Evolutionary conservation across 2,797 vertebrate genomes (phyloP), one percentile per base, ranked within the genome.

Genomic region (Sebastes alutus): DNA sequence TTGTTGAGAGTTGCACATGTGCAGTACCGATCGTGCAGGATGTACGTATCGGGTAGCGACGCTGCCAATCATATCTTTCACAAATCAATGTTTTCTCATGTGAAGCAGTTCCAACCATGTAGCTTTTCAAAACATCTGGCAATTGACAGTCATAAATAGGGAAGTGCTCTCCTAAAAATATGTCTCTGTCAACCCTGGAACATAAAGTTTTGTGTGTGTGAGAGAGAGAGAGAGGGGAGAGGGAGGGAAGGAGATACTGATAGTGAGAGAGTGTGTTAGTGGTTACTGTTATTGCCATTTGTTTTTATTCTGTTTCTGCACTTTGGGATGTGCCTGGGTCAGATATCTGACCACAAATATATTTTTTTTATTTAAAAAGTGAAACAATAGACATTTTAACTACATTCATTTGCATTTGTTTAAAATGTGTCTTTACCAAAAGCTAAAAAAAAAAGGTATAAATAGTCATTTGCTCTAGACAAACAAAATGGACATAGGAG

Each of bases 141-240:
- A 0, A 54, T n/a, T 22, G 20, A 54, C 0, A 20, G 46, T 49
- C 46, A 54, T n/a, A 54, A 54, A n/a, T n/a, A 22, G 49, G 20
- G 49, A n/a, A 52, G 49, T 52, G 49, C 49, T 52, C 20, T 52
- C 20, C 49, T n/a, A n/a, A 52, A 52, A 52, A n/a, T 52, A 52
- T 49, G 46, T 20, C 46, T 49, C 46, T 18, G 46, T 52, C 49
- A 52, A n/a, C 42, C 3, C 16, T 49, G 46, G 16, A 20, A 18
- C 16, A 7, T 49, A 49, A 49, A 49, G 46, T 49, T 49, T 49
- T 52, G 46, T n/a, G 46, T 52, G 18, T 52, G 7, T 0, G 52
- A 6, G 4, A 6, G 38, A 6, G 38, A 56, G 54, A 23, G 54
- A 13, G 10, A 23, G 55, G 13, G 23, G 0, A 27, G 12, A 56